Evolutionary conservation across 2,888 invertebrate genomes (phyloP), one percentile per base, ranked within the genome.

Genomic region (Cryptocephalus moraei): DNA sequence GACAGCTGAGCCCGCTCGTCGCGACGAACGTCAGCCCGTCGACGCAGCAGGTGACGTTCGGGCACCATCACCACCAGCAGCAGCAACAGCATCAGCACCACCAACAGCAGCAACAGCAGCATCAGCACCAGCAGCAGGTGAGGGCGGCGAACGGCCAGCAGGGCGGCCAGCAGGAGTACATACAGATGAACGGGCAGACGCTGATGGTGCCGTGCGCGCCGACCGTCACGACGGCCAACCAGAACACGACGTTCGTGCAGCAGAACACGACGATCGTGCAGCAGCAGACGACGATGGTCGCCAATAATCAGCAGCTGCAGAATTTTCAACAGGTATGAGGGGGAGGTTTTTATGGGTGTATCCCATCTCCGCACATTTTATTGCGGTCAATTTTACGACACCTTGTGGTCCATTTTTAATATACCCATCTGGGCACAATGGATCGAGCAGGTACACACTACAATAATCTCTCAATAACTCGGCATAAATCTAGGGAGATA

Each of bases 221-320:
- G 41, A 81, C 80, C 59, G 75, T 78, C 1, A 67, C 75, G 13
- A 73, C 77, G 0, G 71, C 74, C 10, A 79, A 75, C 62, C 78
- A 77, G 46, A 77, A 69, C 57, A 81, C 82, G 0, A 88, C 89
- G 0, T 88, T 82, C 60, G 86, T 89, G 1, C 89, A 88, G 57
- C 88, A 89, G 58, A 90, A 89, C 63, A 87, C 89, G 1, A 88
- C 89, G 1, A 88, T 90, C 59, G 86, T 87, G 2, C 86, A 86
- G 61, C 86, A 86, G 58, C 86, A 86, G 65, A 86, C 86, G 0
- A 86, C 86, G 0, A 80, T 86, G 72, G 81, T 86, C 4, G 80
- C 84, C 0, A 84, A 83, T 60, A 81, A 84, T 59, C 81, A 77
- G 52, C 75, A 74, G 39, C 66, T 73, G 51, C 71, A 73, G 62